phyloP scores from a whole-genome alignment of 2,888 invertebrate genomes.

The Cinara cedri region DNA sequence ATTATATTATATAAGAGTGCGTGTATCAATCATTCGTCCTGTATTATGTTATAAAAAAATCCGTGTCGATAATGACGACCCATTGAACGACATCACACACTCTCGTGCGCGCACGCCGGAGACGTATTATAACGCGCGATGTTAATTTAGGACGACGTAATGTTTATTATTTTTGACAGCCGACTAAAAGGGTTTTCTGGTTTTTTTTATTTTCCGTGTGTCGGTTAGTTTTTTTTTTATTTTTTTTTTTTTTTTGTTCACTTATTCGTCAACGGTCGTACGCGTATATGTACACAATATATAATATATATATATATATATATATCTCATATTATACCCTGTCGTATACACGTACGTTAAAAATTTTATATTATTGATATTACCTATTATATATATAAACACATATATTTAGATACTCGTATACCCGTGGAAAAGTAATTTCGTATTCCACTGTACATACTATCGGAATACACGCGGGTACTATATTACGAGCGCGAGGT shows the following conservation, averaged over 20 bases:
- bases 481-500: no score
- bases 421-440: constrained; percentile 28
- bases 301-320: not conserved
- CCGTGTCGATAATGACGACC: constrained; percentile 21
- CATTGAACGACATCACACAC: constrained; percentile 20
- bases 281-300: not conserved
- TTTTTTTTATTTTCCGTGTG: constrained; percentile 43
- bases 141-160: constrained; percentile 40
- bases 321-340: no score
- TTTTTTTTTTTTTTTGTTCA: not conserved
- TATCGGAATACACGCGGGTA: no score
- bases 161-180: constrained; percentile 54
- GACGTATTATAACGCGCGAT: constrained; percentile 10
- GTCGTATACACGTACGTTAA: no score
- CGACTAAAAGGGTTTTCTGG: constrained; percentile 57
- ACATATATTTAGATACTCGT: not conserved
- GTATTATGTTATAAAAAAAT: not conserved
- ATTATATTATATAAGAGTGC: not conserved
- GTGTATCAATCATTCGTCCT: not conserved
- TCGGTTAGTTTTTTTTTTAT: not conserved
- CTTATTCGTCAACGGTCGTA: constrained; percentile 10
- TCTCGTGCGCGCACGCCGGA: not conserved
- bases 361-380: no score
- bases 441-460: not conserved
- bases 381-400: not conserved